Evolutionary conservation across 2,113 vertebrate species (phyloP), one percentile per base, ranked within the genome.

Genomic region (Mystacornis crossleyi): DNA sequence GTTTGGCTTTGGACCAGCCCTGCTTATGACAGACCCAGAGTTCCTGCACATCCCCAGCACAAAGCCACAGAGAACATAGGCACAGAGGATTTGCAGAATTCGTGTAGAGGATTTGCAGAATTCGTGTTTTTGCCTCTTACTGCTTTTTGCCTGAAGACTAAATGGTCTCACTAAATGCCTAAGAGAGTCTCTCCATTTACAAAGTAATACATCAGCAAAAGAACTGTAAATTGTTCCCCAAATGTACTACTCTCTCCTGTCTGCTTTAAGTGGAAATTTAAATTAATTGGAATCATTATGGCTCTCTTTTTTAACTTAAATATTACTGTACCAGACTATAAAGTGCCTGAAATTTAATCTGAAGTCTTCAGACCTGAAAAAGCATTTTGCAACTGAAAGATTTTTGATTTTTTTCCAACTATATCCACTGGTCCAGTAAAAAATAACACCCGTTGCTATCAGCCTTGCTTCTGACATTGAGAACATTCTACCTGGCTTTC

Each of bases 211-310:
- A 93, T 92, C 82, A 93, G 79, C 34, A 95, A 86, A 93, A 90
- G 75, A 89, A 88, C 38, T 88, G 79, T 62, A 94, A 92, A 92
- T 80, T 82, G 61, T 79, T 96, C 62, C 45, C 66, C 57, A 90
- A 95, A 90, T 75, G 58, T 93, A 71, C 53, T 91, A 72, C 60
- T 88, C 53, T 72, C 78, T 94, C 26, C 31, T 66, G 57, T 71
- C 81, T 69, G 70, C 45, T 73, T 87, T 54, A 75, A 93, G 81
- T 58, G 50, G 85, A 94, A 95, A 94, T 92, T 66, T 74, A 93
- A 96, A 95, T 93, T 92, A 95, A 94, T 90, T 86, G 31, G 31
- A 96, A 92, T 86, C 47, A 86, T 90, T 81, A 58, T 58, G 88
- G 1, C 1, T 12, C 42, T 79, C 11, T 47, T 89, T 80, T 91